Base-by-base conservation (phyloP, 2,113 vertebrate genomes). In the Polypterus bichir region DNA sequence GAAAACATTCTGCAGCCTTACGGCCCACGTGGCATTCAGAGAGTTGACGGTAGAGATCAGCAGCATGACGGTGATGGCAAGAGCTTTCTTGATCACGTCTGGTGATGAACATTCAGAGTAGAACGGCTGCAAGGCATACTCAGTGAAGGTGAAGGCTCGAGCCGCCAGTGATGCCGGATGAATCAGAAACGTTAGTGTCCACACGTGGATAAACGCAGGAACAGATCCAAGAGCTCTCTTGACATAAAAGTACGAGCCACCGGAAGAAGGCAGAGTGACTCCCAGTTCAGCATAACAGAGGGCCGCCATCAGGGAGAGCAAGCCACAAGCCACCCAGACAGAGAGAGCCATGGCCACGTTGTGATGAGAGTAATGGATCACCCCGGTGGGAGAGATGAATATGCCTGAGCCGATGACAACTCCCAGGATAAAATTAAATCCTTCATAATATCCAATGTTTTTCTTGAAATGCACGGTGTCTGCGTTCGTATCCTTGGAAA, bases 241-340 rank as follows among this genome's bases (percentile, higher is more conserved):
- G 59, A 86, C 69, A 58, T 83, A 83, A 60, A 68, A 77, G 59
- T 80, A 81, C 58, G 82, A 74, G 48, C 77, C 77, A 61, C 79
- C 78, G 0, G 67, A 76, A 48, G 67, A 70, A 1, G 79, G 79
- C 44, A 85, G 73, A 45, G 76, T 62, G 0, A 73, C 62, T 1
- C 74, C 74, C 9, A 81, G 67, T 69, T 85, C 85, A 0, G 76
- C 80, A 1, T 59, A 77, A 64, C 79, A 80, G 48, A 87, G 79
- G 9, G 76, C 53, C 46, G 56, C 73, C 65, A 72, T 75, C 49
- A 79, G 49, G 62, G 77, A 71, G 46, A 85, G 9, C 3, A 83
- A 45, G 0, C 79, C 78, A 54, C 76, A 81, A 0, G 3, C 69
- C 0, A 54, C 62, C 82, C 83, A 80, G 62, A 81, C 67, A 0